Evolutionary conservation across 2,888 invertebrate genomes (phyloP).

Genomic region (Idaea dimidiata): DNA sequence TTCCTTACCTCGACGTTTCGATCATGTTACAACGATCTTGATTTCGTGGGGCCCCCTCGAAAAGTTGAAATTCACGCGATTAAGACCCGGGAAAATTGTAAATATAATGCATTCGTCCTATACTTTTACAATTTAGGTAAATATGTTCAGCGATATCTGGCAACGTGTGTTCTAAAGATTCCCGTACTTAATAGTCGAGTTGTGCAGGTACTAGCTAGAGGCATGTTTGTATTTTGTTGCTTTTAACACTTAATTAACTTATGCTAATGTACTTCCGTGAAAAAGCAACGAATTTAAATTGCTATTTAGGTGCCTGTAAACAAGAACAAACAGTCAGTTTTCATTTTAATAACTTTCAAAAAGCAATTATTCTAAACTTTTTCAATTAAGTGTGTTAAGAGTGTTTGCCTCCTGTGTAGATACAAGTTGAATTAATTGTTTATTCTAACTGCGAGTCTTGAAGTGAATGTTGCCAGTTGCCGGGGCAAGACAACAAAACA

Average conservation of each 20-base stretch:
- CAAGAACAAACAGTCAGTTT: not conserved
- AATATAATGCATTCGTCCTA: too few species aligned
- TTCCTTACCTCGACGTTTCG: too few species aligned
- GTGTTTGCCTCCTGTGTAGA: constrained; percentile 15
- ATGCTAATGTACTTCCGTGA: not conserved
- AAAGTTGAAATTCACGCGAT: too few species aligned
- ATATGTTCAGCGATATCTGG: not conserved
- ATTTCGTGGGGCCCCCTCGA: too few species aligned
- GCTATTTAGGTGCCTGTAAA: not conserved
- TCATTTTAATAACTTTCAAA: constrained; percentile 3
- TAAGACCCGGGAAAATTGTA: too few species aligned
- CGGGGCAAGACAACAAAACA: constrained; percentile 11
- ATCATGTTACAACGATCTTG: too few species aligned
- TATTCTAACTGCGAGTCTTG: constrained; percentile 15
- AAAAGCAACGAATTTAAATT: not conserved
- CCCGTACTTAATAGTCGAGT: not conserved
- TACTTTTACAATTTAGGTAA: too few species aligned
- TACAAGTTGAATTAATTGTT: constrained; percentile 26
- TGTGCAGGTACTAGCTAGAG: not conserved
- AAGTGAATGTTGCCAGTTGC: constrained; percentile 20
- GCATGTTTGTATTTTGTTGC: not conserved
- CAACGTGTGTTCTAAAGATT: not conserved
- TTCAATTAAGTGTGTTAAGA: constrained; percentile 22
- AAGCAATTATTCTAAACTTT: constrained; percentile 16
- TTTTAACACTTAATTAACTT: not conserved